These are phyloP conservation scores for Crotalus viridis DNA, from an alignment of 2,113 vertebrate genomes.

Conservation along the genomic window DNA sequence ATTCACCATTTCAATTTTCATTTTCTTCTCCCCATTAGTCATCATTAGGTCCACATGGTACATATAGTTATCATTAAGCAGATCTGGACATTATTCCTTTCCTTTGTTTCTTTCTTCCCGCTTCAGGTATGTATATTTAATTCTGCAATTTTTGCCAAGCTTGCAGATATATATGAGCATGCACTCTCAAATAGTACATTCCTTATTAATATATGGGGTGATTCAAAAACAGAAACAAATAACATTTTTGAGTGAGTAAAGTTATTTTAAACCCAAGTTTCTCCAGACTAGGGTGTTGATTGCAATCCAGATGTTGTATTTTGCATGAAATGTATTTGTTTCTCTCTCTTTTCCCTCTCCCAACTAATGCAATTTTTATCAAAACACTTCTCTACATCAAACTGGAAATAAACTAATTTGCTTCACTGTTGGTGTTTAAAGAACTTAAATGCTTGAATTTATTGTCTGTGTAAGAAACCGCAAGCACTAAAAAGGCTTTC, in stretches of 20 bases:
- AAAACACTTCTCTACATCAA: conserved; percentile 51
- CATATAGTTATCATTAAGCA: background rate
- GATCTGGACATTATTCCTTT: background rate
- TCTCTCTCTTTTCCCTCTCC: conserved; percentile 33
- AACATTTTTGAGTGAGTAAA: background rate
- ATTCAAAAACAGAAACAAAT: background rate
- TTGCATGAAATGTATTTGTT: conserved; percentile 58
- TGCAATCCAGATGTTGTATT: conserved; percentile 52
- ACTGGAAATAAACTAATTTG: conserved; percentile 66
- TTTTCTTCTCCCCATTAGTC: background rate
- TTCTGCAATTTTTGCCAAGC: background rate
- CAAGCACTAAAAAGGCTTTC: conserved; percentile 50
- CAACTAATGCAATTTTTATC: conserved; percentile 53
- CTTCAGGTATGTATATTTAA: background rate
- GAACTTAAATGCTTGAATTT: conserved; percentile 66
- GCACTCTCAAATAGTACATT: background rate
- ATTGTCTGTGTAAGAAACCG: conserved; percentile 45
- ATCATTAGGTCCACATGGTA: background rate
- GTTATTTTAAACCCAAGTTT: background rate
- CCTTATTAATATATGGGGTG: background rate
- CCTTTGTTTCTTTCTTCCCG: background rate
- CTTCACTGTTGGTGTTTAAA: conserved; percentile 69
- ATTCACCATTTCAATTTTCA: background rate
- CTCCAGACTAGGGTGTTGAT: background rate
- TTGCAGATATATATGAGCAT: background rate